Percentiles rank a stretch among this genome's conserved stretches.
Conservation (phyloP, 2,888 invertebrate genomes). For the Amphimallon solstitiale region DNA sequence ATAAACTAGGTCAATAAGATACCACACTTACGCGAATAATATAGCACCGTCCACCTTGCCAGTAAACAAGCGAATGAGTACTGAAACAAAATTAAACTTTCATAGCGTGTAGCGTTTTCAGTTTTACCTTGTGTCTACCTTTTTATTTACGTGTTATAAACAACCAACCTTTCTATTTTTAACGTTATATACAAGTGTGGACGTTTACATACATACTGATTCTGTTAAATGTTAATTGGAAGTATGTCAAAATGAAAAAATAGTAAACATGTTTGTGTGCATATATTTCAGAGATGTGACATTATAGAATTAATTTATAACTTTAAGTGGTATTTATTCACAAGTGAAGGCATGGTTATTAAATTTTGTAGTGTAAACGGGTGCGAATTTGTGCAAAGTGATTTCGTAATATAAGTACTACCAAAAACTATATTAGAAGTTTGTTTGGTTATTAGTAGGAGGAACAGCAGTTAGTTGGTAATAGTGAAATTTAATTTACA, state of each 20-base stretch:
- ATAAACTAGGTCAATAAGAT: conserved; percentile 24
- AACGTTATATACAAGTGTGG: neutral
- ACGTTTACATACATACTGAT: neutral
- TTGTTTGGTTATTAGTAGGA: too few species aligned
- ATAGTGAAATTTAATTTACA: too few species aligned
- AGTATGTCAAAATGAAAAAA: neutral
- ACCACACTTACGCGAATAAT: conserved; percentile 12
- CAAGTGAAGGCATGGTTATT: too few species aligned
- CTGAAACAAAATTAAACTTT: conserved; percentile 32
- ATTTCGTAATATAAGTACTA: neutral
- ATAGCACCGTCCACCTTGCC: conserved; percentile 28
- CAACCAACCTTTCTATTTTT: conserved; percentile 7
- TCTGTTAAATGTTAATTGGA: conserved; percentile 4
- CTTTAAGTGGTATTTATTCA: too few species aligned
- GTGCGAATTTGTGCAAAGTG: neutral
- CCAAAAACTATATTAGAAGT: neutral
- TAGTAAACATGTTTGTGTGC: too few species aligned
- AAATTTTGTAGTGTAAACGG: too few species aligned
- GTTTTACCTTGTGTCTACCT: conserved; percentile 11
- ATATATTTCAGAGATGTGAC: too few species aligned
- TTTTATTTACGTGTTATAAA: neutral
- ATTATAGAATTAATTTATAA: too few species aligned
- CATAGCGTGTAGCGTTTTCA: conserved; percentile 1
- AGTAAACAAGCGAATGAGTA: conserved; percentile 25
- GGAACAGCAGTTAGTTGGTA: too few species aligned